A percentile compares a stretch with the other conserved stretches of the same genome.
These are phyloP conservation scores for Odontomyia ornata DNA, from an alignment of 2,888 invertebrate species.

Conservation along the genomic window DNA sequence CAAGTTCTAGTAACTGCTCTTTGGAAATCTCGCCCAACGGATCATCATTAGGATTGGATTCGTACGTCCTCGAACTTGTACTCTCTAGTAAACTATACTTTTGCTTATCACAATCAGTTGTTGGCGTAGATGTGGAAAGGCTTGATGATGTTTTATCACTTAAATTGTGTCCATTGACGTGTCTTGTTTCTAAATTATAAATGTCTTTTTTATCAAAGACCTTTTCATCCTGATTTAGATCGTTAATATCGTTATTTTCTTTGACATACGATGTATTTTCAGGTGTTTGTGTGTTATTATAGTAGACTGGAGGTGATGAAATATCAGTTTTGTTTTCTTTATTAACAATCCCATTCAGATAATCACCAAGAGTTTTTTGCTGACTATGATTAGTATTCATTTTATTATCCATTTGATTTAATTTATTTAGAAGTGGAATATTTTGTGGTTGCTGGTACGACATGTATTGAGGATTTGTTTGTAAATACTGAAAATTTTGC, in stretches of 20 bases:
- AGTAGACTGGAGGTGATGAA: background rate
- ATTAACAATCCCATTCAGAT: background rate
- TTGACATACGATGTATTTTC: too few relatives aligned
- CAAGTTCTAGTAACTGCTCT: background rate
- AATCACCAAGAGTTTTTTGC: background rate
- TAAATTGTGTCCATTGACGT: background rate
- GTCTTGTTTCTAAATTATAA: background rate
- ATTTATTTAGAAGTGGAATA: background rate
- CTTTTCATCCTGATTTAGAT: too few relatives aligned
- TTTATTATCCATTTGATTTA: background rate
- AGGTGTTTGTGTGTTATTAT: too few relatives aligned
- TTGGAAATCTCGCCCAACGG: background rate
- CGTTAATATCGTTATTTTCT: too few relatives aligned
- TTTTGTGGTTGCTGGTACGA: background rate
- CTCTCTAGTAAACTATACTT: background rate
- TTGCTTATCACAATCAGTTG: background rate
- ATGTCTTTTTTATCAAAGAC: background rate
- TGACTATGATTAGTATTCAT: background rate
- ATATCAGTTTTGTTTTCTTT: background rate
- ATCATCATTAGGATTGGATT: background rate
- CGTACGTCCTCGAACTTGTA: background rate
- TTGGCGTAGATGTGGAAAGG: background rate
- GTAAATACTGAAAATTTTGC: constrained; percentile 21
- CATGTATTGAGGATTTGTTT: background rate
- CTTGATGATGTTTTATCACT: background rate